A percentile compares a stretch with the other conserved stretches of the same genome.
These are phyloP conservation scores for Solea solea DNA, from an alignment of 2,113 vertebrate genomes.

Conservation along the genomic window DNA sequence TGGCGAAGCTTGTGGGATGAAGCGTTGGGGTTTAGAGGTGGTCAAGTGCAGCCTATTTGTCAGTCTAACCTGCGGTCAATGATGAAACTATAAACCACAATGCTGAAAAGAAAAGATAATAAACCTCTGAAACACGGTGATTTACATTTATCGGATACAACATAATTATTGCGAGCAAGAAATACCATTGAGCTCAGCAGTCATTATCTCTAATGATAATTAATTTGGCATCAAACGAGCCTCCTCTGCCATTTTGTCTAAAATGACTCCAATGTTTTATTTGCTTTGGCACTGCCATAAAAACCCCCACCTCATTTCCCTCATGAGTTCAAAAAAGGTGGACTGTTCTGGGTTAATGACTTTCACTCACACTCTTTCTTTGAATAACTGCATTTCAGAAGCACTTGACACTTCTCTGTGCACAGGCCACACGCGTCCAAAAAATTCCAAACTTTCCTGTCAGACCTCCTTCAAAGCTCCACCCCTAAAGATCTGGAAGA, in stretches of 20 bases:
- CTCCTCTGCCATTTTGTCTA: constrained; percentile 7
- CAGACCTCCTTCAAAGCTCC: too few species aligned
- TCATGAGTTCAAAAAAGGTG: too few species aligned
- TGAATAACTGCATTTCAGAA: neutral
- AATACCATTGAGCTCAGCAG: constrained; percentile 8
- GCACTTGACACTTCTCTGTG: neutral
- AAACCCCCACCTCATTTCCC: too few species aligned
- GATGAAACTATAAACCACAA: neutral
- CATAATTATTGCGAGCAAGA: neutral
- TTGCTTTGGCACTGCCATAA: neutral
- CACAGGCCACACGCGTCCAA: too few species aligned
- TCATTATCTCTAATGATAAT: constrained; percentile 14
- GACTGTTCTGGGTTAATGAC: neutral
- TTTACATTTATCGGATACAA: neutral
- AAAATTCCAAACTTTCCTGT: too few species aligned
- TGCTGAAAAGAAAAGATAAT: neutral
- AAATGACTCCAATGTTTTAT: neutral
- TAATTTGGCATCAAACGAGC: constrained; percentile 22
- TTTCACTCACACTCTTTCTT: neutral
- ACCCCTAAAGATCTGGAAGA: too few species aligned
- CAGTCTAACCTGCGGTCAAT: neutral
- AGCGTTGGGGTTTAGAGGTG: neutral
- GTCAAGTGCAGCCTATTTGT: neutral
- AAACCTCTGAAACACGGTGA: constrained; percentile 12
- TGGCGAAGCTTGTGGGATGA: too few species aligned